Evolutionary conservation across 2,888 invertebrate species (phyloP), one percentile per base, ranked within the genome.

Genomic region (Tenthredo distinguenda): DNA sequence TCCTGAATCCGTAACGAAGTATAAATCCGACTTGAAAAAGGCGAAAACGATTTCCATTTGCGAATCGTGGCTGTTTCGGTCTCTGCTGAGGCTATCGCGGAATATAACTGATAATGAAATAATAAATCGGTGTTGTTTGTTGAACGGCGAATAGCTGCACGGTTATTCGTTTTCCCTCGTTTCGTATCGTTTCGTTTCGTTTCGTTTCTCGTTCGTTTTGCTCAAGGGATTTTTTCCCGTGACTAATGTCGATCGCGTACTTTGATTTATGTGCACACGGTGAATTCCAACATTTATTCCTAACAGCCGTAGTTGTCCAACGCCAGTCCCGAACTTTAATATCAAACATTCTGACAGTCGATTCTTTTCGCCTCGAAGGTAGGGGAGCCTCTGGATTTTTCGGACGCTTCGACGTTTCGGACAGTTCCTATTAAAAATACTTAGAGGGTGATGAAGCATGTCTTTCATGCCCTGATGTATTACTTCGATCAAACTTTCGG

Each of bases 71-170:
- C 12, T 18, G 34, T 34, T 34, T 37, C 37, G n/a, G 15, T 34
- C 31, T 40, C 71, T 21, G 71, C n/a, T 0, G 40, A 68, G 68
- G 68, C 31, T 34, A 68, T 68, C 68, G 47, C 31, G 3, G 31
- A 26, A 5, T 77, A 77, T 47, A 47, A 62, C 47, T 43, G 83
- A 83, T 71, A 83, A 83, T 68, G 62, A 71, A 83, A 83, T 83
- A 83, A 83, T 68, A 83, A 83, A 83, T 83, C 50, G 68, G 26
- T 83, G 68, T 83, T 83, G 68, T 83, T 83, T 65, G 40, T 55
- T 55, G 68, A 81, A 62, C 37, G 62, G 65, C 43, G 81, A 62
- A 62, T 62, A 34, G 81, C 65, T 65, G 34, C 81, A 81, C 62
- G 43, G 62, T 65, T 58, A 62, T 81, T 62, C 62, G 62, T 81